phyloP scores from a whole-genome alignment of 1,140 invertebrate genomes.

The Oedothorax gibbosus region DNA sequence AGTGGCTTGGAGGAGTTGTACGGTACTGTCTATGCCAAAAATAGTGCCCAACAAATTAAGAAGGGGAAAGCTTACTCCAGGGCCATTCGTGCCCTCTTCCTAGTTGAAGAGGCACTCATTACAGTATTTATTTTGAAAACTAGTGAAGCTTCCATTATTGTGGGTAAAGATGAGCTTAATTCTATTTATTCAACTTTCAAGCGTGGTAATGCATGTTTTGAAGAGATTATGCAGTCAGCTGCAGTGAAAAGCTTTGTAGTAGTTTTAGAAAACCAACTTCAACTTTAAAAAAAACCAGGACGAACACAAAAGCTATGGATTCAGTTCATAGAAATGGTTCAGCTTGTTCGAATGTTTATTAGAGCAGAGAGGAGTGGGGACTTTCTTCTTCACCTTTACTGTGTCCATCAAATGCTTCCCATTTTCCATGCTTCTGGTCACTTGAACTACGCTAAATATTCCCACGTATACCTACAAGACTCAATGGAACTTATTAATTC shows the following conservation, averaged over 20 bases:
- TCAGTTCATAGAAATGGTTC: neutral
- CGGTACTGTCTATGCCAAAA: too few relatives aligned
- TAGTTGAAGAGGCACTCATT: too few relatives aligned
- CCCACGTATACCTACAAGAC: slow-evolving; percentile 69
- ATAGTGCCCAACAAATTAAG: too few relatives aligned
- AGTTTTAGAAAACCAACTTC: neutral
- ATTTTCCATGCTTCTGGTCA: slow-evolving; percentile 69
- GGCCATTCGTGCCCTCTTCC: too few relatives aligned
- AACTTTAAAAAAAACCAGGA: neutral
- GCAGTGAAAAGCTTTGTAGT: slow-evolving; percentile 5
- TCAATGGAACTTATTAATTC: slow-evolving; percentile 65
- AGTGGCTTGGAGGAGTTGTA: too few relatives aligned
- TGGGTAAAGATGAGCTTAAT: neutral
- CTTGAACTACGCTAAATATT: slow-evolving; percentile 70
- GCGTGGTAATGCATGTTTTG: neutral
- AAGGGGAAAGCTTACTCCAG: too few relatives aligned
- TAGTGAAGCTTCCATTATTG: neutral
- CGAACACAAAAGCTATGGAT: slow-evolving; percentile 22
- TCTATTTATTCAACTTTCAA: slow-evolving; percentile 6
- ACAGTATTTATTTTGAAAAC: too few relatives aligned
- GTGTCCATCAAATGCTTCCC: slow-evolving; percentile 67
- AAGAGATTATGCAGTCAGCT: neutral
- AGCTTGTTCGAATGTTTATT: neutral
- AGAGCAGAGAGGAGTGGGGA: slow-evolving; percentile 13
- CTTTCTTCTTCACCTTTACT: slow-evolving; percentile 1